Evolutionary conservation across 1,140 invertebrate species (phyloP).

Genomic region (Eumeta japonica): DNA sequence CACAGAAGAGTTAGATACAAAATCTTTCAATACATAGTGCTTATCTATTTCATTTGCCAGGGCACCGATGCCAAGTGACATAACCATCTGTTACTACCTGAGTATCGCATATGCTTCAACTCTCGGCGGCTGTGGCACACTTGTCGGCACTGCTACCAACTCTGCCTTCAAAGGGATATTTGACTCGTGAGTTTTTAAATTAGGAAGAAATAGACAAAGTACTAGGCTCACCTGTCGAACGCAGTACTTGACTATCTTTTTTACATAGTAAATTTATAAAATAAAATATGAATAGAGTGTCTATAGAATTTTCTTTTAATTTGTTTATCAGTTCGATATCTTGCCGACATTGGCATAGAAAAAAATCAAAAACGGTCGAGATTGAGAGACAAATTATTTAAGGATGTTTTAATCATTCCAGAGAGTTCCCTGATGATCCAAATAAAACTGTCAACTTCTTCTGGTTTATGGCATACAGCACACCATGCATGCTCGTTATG

Average conservation of each 20-base stretch:
- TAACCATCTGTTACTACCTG: constrained; percentile 71
- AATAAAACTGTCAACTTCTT: constrained; percentile 65
- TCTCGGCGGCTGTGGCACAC: constrained; percentile 79
- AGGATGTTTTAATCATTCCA: constrained; percentile 23
- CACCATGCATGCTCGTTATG: constrained; percentile 71
- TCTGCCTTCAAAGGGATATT: constrained; percentile 79
- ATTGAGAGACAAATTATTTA: not conserved
- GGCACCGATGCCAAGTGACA: constrained; percentile 60
- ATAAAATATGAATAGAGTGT: too few relatives aligned
- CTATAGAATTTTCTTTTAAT: not conserved
- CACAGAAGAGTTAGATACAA: too few relatives aligned
- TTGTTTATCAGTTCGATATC: too few relatives aligned
- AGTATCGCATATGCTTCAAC: constrained; percentile 79
- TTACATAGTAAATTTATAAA: too few relatives aligned
- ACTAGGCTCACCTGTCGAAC: too few relatives aligned
- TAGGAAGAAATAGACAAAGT: not conserved
- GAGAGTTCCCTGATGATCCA: constrained; percentile 61
- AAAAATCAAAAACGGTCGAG: not conserved
- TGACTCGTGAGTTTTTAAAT: constrained; percentile 57
- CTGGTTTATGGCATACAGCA: constrained; percentile 71
- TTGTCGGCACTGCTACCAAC: constrained; percentile 89
- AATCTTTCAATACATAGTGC: too few relatives aligned
- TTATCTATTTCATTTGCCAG: constrained; percentile 26
- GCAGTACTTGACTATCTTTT: too few relatives aligned
- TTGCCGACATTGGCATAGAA: too few relatives aligned